These are phyloP conservation scores for Adelognathus sp. DNA, from an alignment of 2,888 invertebrate genomes.

Conservation along the genomic window DNA sequence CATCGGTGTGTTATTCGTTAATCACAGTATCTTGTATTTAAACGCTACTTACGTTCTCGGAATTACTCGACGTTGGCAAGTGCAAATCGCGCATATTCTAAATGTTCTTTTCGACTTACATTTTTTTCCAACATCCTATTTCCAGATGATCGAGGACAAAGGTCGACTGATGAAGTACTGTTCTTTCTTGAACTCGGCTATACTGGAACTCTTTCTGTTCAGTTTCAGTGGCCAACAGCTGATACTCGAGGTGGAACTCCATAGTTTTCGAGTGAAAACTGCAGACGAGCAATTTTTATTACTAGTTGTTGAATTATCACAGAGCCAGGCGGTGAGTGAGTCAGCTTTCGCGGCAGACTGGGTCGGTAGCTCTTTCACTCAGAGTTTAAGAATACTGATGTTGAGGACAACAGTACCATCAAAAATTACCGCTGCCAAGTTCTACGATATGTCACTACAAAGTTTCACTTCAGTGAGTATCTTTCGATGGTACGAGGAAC, in stretches of 20 bases:
- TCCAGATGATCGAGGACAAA: conserved; percentile 69
- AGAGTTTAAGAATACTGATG: conserved; percentile 68
- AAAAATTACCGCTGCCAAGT: conserved; percentile 75
- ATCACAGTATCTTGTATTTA: no score
- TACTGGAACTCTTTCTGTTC: conserved; percentile 74
- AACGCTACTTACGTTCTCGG: no score
- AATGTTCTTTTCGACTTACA: neutral
- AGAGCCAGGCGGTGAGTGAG: conserved; percentile 70
- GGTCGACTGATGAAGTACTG: conserved; percentile 69
- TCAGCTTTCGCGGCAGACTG: conserved; percentile 69
- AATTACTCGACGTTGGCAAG: neutral
- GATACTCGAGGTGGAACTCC: conserved; percentile 67
- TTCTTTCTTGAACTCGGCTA: conserved; percentile 70
- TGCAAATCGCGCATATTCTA: neutral
- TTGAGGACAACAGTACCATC: conserved; percentile 68
- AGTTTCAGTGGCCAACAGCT: conserved; percentile 73
- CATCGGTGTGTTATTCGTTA: conserved; percentile 71
- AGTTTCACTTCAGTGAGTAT: conserved; percentile 71
- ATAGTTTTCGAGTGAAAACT: neutral
- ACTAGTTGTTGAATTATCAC: neutral
- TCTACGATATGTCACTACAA: conserved; percentile 73
- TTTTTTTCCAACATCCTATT: neutral
- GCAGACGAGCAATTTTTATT: neutral
- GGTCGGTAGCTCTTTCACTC: conserved; percentile 62
- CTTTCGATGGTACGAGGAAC: no score